phyloP scores from a whole-genome alignment of 1,140 invertebrate genomes.

The Homarus americanus region DNA sequence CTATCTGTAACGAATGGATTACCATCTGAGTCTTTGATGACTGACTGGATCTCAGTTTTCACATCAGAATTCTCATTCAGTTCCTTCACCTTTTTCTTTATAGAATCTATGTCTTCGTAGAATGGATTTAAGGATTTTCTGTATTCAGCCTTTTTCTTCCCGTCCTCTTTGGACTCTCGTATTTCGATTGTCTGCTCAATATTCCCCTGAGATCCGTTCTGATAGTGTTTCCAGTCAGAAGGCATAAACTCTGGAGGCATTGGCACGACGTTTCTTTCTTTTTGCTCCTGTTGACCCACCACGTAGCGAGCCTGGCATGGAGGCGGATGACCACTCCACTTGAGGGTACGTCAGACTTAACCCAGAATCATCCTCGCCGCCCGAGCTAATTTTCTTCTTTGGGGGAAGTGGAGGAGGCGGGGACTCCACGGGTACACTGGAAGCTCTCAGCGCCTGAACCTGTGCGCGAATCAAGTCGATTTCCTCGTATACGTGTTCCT shows the following conservation, averaged over 20 bases:
- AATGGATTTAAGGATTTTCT: slow-evolving; percentile 65
- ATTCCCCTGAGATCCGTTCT: neutral
- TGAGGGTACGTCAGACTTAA: slow-evolving; percentile 49
- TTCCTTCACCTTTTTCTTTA: slow-evolving; percentile 41
- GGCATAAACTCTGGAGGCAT: slow-evolving; percentile 70
- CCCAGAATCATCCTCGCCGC: slow-evolving; percentile 46
- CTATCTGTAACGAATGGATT: slow-evolving; percentile 66
- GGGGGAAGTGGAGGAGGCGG: slow-evolving; percentile 70
- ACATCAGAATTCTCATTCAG: slow-evolving; percentile 3
- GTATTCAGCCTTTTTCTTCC: slow-evolving; percentile 36
- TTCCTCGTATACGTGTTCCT: slow-evolving; percentile 74
- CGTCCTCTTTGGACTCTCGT: neutral
- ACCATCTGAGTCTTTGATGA: neutral
- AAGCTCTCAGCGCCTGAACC: slow-evolving; percentile 64
- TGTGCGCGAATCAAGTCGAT: slow-evolving; percentile 71
- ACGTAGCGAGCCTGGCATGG: slow-evolving; percentile 59
- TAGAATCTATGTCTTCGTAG: slow-evolving; percentile 65
- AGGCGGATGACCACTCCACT: slow-evolving; percentile 49
- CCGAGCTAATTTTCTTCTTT: slow-evolving; percentile 53
- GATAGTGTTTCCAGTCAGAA: slow-evolving; percentile 38
- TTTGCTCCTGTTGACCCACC: slow-evolving; percentile 56
- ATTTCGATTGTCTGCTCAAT: neutral
- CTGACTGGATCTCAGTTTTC: slow-evolving; percentile 1
- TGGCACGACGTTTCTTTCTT: slow-evolving; percentile 70
- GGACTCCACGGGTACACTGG: slow-evolving; percentile 49